These are phyloP conservation scores for Micrasema minimum DNA, from an alignment of 1,140 invertebrate species.

Conservation along the genomic window DNA sequence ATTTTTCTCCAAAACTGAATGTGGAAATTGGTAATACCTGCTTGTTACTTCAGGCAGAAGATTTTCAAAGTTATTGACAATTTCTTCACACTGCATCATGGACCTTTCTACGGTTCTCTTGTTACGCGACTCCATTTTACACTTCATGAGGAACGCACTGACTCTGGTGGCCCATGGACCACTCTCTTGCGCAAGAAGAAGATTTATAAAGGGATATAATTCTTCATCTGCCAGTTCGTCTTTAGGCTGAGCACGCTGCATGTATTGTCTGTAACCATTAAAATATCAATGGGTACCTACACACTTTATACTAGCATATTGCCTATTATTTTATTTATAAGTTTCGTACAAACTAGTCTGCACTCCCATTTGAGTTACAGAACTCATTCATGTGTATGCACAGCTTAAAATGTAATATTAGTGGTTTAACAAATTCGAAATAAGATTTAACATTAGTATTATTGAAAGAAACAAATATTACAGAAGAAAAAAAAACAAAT, in stretches of 20 bases:
- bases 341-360: no score
- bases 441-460: no score
- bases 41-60: slow-evolving; percentile 25
- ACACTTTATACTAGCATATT: slow-evolving; percentile 31
- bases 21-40: slow-evolving; percentile 36
- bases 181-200: slow-evolving; percentile 71
- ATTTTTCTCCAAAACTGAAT: no score
- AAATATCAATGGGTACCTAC: slow-evolving; percentile 43
- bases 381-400: no score
- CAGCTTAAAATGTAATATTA: no score
- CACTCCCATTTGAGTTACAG: no score
- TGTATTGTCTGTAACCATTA: slow-evolving; percentile 65
- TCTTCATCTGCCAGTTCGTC: slow-evolving; percentile 84
- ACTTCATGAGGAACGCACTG: slow-evolving; percentile 76
- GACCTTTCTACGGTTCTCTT: slow-evolving; percentile 86
- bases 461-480: no score
- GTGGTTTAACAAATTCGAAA: no score
- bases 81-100: slow-evolving; percentile 85
- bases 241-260: slow-evolving; percentile 78
- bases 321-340: no score
- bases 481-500: no score
- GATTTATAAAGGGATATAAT: slow-evolving; percentile 79
- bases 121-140: slow-evolving; percentile 78
- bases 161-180: slow-evolving; percentile 81
- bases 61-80: slow-evolving; percentile 68